Base-by-base conservation (phyloP, 2,113 vertebrate species). In the Lepisosteus osseus region DNA sequence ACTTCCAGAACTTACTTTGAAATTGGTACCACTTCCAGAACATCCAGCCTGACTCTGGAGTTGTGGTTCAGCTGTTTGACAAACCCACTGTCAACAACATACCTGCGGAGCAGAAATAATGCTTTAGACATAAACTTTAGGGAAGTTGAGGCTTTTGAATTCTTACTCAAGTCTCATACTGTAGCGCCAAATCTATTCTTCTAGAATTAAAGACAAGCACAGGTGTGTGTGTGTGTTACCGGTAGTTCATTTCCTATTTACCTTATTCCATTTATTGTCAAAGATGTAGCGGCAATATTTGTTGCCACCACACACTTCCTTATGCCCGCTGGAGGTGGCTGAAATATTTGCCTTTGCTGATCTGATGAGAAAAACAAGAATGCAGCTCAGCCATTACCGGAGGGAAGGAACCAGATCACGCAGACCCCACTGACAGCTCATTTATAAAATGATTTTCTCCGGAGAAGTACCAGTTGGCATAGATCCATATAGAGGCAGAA, bases 61-160 rank as follows among this genome's bases (percentile, higher is more conserved):
- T 98, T 98, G 77, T 99, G 96, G 83, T 94, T 98, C 72, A 98
- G 82, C 77, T 99, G 97, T 82, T 99, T 99, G 81, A 99, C 97
- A 86, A 99, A 99, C 15, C 97, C 97, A 71, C 97, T 96, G 54
- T 99, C 97, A 15, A 98, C 89, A 13, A 99, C 95, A 3, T 97
- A 98, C 42, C 97, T 99, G 59, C 4, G 68, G 8, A 72, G 59
- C 17, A 59, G n/a, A 59, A 51, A 9, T 2, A 51, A 9, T 29
- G 47, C 47, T 51, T 29, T 5, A 2, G 47, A 51, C 5, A 51
- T 51, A 51, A 9, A 9, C 47, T 51, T 1, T 51, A 51, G 9
- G 9, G 47, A 5, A 51, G 5, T 5, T 51, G 47, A 2, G 47
- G 9, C 9, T 51, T 51, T 9, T 6, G 47, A 51, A 51, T 29